Percentiles rank a stretch among this genome's conserved stretches.
These are phyloP conservation scores for Drosophila burlai DNA, from an alignment of 1,140 invertebrate species.

Conservation along the genomic window DNA sequence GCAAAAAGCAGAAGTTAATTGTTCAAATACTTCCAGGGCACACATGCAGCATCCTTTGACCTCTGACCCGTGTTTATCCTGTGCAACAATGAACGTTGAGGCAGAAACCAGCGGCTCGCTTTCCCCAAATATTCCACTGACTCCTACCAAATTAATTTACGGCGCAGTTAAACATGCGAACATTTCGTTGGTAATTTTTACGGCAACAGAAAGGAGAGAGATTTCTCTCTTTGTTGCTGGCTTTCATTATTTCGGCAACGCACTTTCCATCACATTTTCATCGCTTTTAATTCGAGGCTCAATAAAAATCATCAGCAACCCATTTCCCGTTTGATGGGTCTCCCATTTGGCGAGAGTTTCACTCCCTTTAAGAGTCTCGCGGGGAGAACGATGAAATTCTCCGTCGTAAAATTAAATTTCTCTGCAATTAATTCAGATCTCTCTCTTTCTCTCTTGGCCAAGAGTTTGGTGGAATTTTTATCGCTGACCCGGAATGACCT, in stretches of 20 bases:
- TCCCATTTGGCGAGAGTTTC: slow-evolving; percentile 26
- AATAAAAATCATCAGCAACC: slow-evolving; percentile 50
- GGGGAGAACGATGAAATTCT: slow-evolving; percentile 31
- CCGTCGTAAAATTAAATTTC: slow-evolving; percentile 53
- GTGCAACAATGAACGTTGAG: slow-evolving; percentile 11
- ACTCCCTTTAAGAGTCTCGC: slow-evolving; percentile 36
- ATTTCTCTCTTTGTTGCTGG: slow-evolving; percentile 32
- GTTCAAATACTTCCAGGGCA: slow-evolving; percentile 63
- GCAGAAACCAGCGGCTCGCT: slow-evolving; percentile 11
- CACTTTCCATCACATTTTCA: slow-evolving; percentile 34
- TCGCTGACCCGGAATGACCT: slow-evolving; percentile 50
- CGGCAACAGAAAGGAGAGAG: background rate
- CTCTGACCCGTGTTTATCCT: background rate
- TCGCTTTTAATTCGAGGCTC: slow-evolving; percentile 26
- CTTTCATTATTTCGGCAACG: slow-evolving; percentile 11
- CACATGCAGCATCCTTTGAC: slow-evolving; percentile 49
- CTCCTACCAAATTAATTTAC: slow-evolving; percentile 32
- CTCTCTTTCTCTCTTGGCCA: background rate
- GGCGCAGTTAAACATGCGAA: slow-evolving; percentile 41
- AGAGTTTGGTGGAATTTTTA: slow-evolving; percentile 48
- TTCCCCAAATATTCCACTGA: slow-evolving; percentile 6
- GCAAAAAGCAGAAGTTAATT: slow-evolving; percentile 62
- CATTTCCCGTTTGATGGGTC: slow-evolving; percentile 41
- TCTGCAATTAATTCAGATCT: slow-evolving; percentile 53
- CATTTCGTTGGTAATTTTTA: slow-evolving; percentile 46